Base-by-base conservation (phyloP, 2,113 vertebrate genomes). In the Carettochelys insculpta region DNA sequence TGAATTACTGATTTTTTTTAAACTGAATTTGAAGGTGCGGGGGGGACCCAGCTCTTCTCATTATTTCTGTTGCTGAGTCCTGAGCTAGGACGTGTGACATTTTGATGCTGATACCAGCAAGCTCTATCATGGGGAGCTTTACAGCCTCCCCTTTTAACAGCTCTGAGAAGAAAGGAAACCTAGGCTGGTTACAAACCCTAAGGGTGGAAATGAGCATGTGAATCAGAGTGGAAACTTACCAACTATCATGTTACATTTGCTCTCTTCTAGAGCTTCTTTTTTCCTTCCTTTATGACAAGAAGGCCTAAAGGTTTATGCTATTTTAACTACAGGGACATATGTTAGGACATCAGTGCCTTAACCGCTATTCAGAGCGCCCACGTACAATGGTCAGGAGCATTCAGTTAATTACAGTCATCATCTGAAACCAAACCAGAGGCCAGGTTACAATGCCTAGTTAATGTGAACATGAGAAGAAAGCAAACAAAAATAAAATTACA, bases 41-140 rank as follows among this genome's bases (percentile, higher is more conserved):
- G n/a, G n/a, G n/a, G n/a, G n/a, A n/a, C n/a, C n/a, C n/a, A n/a
- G n/a, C n/a, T n/a, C n/a, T n/a, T n/a, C n/a, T n/a, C n/a, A n/a
- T n/a, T n/a, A n/a, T n/a, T n/a, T n/a, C n/a, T n/a, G n/a, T n/a
- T n/a, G n/a, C n/a, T n/a, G n/a, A n/a, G n/a, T n/a, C n/a, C n/a
- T n/a, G n/a, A n/a, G n/a, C n/a, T n/a, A n/a, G n/a, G n/a, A n/a
- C n/a, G n/a, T n/a, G n/a, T 41, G 14, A 31, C 8, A 76, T 52
- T 53, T 75, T 53, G 53, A 54, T 20, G 17, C 41, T 8, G 45
- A 29, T 61, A 38, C 52, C 47, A 25, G 43, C 20, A 43, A 53
- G 4, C 5, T 5, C 1, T 0, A 20, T 19, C 50, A 5, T 2
- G 0, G 4, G 52, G 54, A 80, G 56, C 31, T 80, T 22, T 11